Base-by-base conservation (phyloP, 2,888 invertebrate genomes). In the Tetanocera ferruginea region DNA sequence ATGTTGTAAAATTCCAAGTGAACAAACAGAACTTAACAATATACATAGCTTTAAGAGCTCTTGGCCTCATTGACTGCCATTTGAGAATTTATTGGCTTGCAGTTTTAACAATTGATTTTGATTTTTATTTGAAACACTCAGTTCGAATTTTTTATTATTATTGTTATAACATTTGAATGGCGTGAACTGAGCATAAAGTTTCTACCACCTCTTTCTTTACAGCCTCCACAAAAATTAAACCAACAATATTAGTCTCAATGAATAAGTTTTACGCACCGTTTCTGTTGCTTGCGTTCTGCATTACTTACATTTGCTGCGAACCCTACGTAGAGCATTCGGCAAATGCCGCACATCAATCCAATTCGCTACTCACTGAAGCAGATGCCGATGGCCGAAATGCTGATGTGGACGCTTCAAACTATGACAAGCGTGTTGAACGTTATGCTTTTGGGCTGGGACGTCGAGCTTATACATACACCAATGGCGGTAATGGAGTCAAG, bases 391-490 rank as follows among this genome's bases (percentile, higher is more conserved):
- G 80, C 69, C 67, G 60, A n/a, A 55, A 49, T 19, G 64, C 62
- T 51, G 80, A 28, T 28, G 71, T 70, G 34, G 76, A 80, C 52
- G 72, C 76, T 0, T 77, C 79, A 17, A 86, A 86, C 37, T 86
- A 86, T 69, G 88, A 89, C 57, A 93, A 94, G 88, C 91, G 94
- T 76, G 91, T 92, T 37, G 92, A 93, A 31, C 92, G 93, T 0
- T 94, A 94, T 89, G 92, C 93, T 34, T 94, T 94, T 84, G 94
- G 94, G 0, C 90, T 94, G n/a, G 94, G 94, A 1, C 93, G 94
- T 82, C 91, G 94, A 14, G 90, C 91, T 17, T 90, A 90, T 74
- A 89, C 89, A 77, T 88, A 89, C 78, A 88, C 88, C 51, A 87
- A 89, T 76, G 88, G 89, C 43, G 88, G 87, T 4, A 82, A 85